Percentiles rank a stretch among this genome's conserved stretches.
Evolutionary conservation across 2,797 vertebrate species (phyloP).

Genomic region (Amniataba percoides): DNA sequence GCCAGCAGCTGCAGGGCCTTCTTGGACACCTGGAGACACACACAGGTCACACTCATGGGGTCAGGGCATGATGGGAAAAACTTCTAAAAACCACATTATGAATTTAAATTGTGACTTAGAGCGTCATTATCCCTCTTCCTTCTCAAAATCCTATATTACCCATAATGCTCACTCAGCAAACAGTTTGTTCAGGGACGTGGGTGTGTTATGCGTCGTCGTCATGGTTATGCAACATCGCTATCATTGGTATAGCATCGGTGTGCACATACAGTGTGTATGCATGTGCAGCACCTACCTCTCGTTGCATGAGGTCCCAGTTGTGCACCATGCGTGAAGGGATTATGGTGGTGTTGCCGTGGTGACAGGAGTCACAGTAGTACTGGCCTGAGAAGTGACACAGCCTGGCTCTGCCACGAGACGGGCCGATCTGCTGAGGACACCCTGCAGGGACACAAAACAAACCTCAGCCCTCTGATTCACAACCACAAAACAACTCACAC

Average conservation of each 20-base stretch:
- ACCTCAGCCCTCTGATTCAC: conserved; percentile 8
- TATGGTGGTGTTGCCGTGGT: conserved; percentile 87
- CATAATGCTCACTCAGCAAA: neutral
- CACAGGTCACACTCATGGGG: neutral
- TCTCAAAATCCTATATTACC: neutral
- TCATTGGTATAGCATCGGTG: too few relatives aligned
- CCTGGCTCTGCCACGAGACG: conserved; percentile 89
- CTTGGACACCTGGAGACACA: conserved; percentile 87
- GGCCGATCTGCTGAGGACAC: conserved; percentile 92
- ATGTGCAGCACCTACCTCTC: conserved; percentile 83
- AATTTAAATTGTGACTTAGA: neutral
- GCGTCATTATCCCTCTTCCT: neutral
- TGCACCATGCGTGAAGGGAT: conserved; percentile 96
- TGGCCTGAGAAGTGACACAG: conserved; percentile 93
- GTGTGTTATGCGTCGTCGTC: too few relatives aligned
- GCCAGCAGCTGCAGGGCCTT: conserved; percentile 89
- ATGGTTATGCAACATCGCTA: too few relatives aligned
- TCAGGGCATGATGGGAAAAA: neutral
- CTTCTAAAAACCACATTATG: neutral
- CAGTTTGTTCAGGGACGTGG: too few relatives aligned
- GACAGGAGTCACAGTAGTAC: conserved; percentile 94
- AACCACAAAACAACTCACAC: neutral
- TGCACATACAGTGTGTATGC: neutral
- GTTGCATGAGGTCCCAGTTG: conserved; percentile 93
- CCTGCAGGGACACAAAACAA: conserved; percentile 77